Evolutionary conservation across 2,888 invertebrate species (phyloP).

Genomic region (Branchipolynoe longqiensis): DNA sequence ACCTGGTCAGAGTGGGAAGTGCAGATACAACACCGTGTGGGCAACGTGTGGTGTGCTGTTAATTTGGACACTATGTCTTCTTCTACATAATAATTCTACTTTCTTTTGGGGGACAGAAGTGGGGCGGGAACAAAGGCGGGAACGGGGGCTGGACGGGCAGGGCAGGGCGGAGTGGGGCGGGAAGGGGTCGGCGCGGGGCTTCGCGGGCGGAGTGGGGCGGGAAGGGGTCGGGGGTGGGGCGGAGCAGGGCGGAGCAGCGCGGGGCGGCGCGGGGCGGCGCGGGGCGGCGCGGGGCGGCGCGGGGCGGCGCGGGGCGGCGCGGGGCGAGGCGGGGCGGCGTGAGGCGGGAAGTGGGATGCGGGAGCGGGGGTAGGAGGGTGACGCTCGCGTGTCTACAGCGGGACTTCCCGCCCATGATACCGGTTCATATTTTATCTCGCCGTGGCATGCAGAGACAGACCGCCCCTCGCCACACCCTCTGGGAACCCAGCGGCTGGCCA

Average conservation of each 20-base stretch:
- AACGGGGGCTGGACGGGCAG: no score
- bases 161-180: no score
- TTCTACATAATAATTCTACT: no score
- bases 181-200: no score
- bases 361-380: conserved; percentile 9
- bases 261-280: neutral
- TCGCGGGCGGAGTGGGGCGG: no score
- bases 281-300: neutral
- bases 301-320: neutral
- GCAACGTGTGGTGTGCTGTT: no score
- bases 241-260: neutral
- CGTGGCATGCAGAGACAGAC: conserved; percentile 3
- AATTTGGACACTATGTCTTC: no score
- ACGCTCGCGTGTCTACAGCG: neutral
- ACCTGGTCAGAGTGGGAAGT: no score
- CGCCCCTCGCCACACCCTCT: neutral
- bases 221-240: no score
- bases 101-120: no score
- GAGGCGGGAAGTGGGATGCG: neutral
- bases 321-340: neutral
- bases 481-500: conserved; percentile 18
- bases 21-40: no score
- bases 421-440: conserved; percentile 44
- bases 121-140: no score
- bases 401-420: conserved; percentile 1